These are phyloP conservation scores for Aphodius sticticus DNA, from an alignment of 2,888 invertebrate species.

Conservation along the genomic window DNA sequence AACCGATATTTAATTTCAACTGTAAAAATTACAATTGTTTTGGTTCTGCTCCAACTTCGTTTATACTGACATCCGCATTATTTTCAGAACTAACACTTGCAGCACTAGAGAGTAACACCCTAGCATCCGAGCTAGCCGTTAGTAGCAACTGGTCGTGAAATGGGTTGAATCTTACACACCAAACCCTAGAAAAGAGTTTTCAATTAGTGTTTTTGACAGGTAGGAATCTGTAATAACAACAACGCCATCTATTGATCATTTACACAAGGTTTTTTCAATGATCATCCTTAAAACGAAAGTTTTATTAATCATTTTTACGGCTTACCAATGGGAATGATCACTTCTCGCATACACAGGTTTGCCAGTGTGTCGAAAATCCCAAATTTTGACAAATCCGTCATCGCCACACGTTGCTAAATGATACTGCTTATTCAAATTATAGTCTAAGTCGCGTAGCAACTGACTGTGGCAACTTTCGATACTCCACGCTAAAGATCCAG, in stretches of 20 bases:
- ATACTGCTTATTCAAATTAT: conserved; percentile 98
- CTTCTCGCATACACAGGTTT: conserved; percentile 81
- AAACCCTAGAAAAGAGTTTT: conserved; percentile 70
- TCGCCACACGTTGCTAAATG: conserved; percentile 94
- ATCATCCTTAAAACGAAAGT: conserved; percentile 4
- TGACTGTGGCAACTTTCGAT: conserved; percentile 88
- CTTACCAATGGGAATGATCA: conserved; percentile 87
- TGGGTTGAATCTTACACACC: conserved; percentile 94
- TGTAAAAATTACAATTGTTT: conserved; percentile 61
- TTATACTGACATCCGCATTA: conserved; percentile 62
- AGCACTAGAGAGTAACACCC: conserved; percentile 88
- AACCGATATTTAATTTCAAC: not conserved
- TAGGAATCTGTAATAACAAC: too few species aligned
- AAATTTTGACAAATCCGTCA: conserved; percentile 93
- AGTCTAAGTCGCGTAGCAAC: conserved; percentile 90
- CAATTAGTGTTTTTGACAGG: not conserved
- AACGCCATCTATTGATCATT: not conserved
- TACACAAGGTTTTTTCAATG: not conserved
- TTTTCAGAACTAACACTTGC: conserved; percentile 88
- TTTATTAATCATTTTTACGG: too few species aligned
- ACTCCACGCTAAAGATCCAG: conserved; percentile 78
- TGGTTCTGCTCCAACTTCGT: conserved; percentile 59
- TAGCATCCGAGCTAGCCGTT: conserved; percentile 93
- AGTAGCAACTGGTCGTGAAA: conserved; percentile 96
- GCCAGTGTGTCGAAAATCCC: conserved; percentile 89